phyloP scores from a whole-genome alignment of 2,797 vertebrate species.

The Aotus griseimembra region DNA sequence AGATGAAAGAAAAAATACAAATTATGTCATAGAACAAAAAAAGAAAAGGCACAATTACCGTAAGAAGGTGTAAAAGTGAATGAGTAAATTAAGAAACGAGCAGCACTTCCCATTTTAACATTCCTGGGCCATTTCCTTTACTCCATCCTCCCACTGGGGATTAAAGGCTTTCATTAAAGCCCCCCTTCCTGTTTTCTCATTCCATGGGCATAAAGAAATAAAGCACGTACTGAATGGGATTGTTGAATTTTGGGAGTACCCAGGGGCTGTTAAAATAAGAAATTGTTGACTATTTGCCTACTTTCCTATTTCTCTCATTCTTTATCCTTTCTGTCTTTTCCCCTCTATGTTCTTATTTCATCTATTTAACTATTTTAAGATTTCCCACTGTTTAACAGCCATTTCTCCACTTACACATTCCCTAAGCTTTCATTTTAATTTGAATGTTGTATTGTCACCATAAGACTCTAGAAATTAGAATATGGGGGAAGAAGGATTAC shows the following conservation, averaged over 20 bases:
- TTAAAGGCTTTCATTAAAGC: conserved; percentile 26
- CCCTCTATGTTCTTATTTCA: neutral
- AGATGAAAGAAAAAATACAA: neutral
- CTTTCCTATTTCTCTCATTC: neutral
- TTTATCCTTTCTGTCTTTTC: neutral
- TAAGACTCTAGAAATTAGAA: conserved; percentile 27
- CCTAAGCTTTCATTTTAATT: neutral
- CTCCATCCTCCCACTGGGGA: neutral
- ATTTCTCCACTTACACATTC: neutral
- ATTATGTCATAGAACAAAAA: neutral
- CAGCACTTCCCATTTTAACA: neutral
- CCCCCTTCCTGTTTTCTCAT: conserved; percentile 45
- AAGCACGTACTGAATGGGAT: neutral
- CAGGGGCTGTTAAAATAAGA: neutral
- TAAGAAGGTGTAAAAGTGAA: neutral
- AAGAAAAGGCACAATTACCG: neutral
- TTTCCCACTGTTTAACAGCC: neutral
- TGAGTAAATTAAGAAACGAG: conserved; percentile 27
- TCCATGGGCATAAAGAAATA: neutral
- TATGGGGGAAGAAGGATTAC: neutral
- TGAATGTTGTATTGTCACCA: neutral
- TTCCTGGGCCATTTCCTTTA: conserved; percentile 57
- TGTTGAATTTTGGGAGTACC: neutral
- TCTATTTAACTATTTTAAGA: neutral
- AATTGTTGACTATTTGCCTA: neutral